phyloP scores from a whole-genome alignment of 2,888 invertebrate species.

The Tinea trinotella region DNA sequence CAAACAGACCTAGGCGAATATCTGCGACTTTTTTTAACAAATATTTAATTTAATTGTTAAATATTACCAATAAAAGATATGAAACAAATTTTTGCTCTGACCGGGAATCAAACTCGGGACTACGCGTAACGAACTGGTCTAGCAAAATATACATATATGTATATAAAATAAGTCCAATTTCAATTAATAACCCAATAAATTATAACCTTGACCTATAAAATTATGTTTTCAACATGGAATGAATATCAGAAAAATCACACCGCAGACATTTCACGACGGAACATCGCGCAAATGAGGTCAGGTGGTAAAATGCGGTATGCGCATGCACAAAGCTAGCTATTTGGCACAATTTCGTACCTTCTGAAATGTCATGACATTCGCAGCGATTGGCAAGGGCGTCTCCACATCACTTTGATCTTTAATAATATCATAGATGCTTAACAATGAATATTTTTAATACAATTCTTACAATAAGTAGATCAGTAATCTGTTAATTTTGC shows the following conservation, averaged over 20 bases:
- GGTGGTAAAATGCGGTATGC: conserved; percentile 25
- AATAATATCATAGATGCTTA: conserved; percentile 21
- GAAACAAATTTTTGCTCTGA: too few relatives aligned
- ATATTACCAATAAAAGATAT: too few relatives aligned
- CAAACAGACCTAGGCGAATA: too few relatives aligned
- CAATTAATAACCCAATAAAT: background rate
- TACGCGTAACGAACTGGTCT: too few relatives aligned
- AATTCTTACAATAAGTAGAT: too few relatives aligned
- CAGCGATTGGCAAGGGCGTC: conserved; percentile 40
- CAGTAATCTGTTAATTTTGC: too few relatives aligned
- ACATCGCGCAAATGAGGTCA: conserved; percentile 34
- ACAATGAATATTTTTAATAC: too few relatives aligned
- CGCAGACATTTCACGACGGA: conserved; percentile 42
- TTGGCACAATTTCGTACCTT: conserved; percentile 18
- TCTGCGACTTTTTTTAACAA: too few relatives aligned
- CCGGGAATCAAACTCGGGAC: too few relatives aligned
- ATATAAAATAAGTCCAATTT: too few relatives aligned
- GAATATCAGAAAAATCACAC: conserved; percentile 27
- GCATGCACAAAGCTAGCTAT: conserved; percentile 12
- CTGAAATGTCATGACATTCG: conserved; percentile 51
- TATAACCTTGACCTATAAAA: conserved; percentile 15
- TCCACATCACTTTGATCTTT: conserved; percentile 22
- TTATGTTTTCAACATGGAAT: background rate
- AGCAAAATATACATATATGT: too few relatives aligned
- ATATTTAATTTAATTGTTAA: too few relatives aligned